Percentiles rank a stretch among this genome's conserved stretches.
Evolutionary conservation across 2,888 invertebrate species (phyloP).

Genomic region (Trichogramma dendrolimi): DNA sequence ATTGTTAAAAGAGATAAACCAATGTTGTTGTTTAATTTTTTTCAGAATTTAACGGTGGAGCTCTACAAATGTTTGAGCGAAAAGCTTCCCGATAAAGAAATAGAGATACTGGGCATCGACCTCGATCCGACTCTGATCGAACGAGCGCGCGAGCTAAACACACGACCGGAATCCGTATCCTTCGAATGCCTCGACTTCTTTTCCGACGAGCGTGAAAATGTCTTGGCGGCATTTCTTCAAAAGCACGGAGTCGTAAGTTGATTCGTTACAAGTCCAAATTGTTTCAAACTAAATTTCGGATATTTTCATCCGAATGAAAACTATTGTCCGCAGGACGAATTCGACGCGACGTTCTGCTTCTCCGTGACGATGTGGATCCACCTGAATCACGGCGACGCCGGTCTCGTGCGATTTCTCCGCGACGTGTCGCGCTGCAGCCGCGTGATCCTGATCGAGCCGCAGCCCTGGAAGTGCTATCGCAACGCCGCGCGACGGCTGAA

Average conservation of each 20-base stretch:
- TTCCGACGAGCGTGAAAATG: slow-evolving; percentile 44
- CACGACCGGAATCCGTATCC: slow-evolving; percentile 46
- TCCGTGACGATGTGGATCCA: slow-evolving; percentile 91
- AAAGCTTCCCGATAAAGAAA: slow-evolving; percentile 49
- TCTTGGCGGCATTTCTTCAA: slow-evolving; percentile 55
- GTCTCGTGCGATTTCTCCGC: slow-evolving; percentile 62
- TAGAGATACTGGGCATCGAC: slow-evolving; percentile 66
- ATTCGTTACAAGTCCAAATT: background rate
- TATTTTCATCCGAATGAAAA: too few species aligned
- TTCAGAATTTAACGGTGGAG: slow-evolving; percentile 64
- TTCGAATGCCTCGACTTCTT: slow-evolving; percentile 64
- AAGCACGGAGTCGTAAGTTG: slow-evolving; percentile 13
- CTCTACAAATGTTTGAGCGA: slow-evolving; percentile 56
- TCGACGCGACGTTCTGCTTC: slow-evolving; percentile 72
- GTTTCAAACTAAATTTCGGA: background rate
- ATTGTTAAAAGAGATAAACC: slow-evolving; percentile 3
- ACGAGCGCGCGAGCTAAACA: slow-evolving; percentile 61
- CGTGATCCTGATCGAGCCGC: slow-evolving; percentile 72
- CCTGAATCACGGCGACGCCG: slow-evolving; percentile 74
- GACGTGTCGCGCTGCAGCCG: slow-evolving; percentile 57
- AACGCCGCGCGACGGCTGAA: slow-evolving; percentile 70
- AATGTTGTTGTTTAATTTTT: background rate
- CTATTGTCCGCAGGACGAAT: slow-evolving; percentile 49
- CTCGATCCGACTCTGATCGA: slow-evolving; percentile 68
- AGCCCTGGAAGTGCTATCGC: slow-evolving; percentile 81